Evolutionary conservation across 2,113 vertebrate species (phyloP).

Genomic region (Xenus cinereus): DNA sequence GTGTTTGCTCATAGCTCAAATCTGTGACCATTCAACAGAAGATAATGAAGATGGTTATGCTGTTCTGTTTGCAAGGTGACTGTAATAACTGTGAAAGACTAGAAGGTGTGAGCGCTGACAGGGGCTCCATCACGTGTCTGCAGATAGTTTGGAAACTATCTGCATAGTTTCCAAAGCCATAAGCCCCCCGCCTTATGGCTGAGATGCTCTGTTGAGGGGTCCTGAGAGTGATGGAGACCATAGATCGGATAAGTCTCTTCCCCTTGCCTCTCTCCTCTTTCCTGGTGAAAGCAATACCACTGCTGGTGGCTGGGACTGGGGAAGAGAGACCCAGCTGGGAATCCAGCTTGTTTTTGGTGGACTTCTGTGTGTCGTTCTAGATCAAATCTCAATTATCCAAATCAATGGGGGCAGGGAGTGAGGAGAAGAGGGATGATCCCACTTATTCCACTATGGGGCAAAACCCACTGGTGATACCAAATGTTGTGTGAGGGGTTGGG

Average conservation of each 20-base stretch:
- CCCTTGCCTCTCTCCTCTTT: not conserved
- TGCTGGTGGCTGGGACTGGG: not conserved
- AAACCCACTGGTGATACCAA: not conserved
- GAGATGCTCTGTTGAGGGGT: not conserved
- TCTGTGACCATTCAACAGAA: not conserved
- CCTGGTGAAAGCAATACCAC: not conserved
- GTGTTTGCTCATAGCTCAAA: not conserved
- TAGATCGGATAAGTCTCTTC: not conserved
- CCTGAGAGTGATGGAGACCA: not conserved
- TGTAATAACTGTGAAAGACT: not conserved
- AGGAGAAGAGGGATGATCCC: not conserved
- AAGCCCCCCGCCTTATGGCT: not conserved
- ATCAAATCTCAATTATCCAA: not conserved
- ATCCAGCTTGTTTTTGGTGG: not conserved
- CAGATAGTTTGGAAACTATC: not conserved
- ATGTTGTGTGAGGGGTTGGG: not conserved
- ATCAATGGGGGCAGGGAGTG: not conserved
- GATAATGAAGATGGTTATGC: not conserved
- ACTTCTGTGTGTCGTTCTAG: rapidly evolving
- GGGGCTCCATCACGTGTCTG: not conserved
- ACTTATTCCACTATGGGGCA: rapidly evolving
- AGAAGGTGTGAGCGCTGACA: not conserved
- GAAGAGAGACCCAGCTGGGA: not conserved
- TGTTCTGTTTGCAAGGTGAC: not conserved
- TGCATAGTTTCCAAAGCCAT: too few species aligned